These are phyloP conservation scores for Drosophila subobscura DNA, from an alignment of 1,140 invertebrate species.

Conservation along the genomic window DNA sequence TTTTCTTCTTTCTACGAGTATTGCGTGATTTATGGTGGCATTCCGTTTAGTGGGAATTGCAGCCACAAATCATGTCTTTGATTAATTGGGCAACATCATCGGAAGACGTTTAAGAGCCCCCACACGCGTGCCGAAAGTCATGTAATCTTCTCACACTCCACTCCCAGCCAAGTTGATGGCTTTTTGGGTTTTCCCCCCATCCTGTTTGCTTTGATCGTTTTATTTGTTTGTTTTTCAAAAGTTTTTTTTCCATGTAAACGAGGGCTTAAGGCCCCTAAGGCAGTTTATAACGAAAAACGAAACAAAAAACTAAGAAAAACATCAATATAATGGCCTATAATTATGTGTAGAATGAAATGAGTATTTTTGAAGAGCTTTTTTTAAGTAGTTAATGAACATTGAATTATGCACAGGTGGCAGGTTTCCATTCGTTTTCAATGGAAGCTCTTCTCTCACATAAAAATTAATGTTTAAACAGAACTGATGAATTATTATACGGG, in stretches of 20 bases:
- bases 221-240: slow-evolving; percentile 31
- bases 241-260: slow-evolving; percentile 11
- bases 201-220: slow-evolving; percentile 31
- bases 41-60: slow-evolving; percentile 11
- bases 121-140: slow-evolving; percentile 15
- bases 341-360: slow-evolving; percentile 59
- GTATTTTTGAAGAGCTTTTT: slow-evolving; percentile 22
- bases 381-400: slow-evolving; percentile 37
- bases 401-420: slow-evolving; percentile 29
- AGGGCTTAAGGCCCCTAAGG: slow-evolving; percentile 1
- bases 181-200: background rate
- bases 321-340: slow-evolving; percentile 63
- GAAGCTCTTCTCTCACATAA: no score
- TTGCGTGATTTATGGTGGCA: slow-evolving; percentile 49
- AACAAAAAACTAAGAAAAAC: slow-evolving; percentile 2
- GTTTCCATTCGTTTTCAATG: slow-evolving; percentile 11
- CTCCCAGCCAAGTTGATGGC: background rate
- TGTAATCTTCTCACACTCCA: slow-evolving; percentile 19
- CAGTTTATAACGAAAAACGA: slow-evolving; percentile 10
- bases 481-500: no score
- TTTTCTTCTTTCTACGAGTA: slow-evolving; percentile 7
- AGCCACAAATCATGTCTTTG: slow-evolving; percentile 38
- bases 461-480: no score
- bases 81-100: slow-evolving; percentile 58
- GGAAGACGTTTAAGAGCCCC: slow-evolving; percentile 20